Conservation (phyloP, 2,113 vertebrate species). For the Nothobranchius kuhntae region DNA sequence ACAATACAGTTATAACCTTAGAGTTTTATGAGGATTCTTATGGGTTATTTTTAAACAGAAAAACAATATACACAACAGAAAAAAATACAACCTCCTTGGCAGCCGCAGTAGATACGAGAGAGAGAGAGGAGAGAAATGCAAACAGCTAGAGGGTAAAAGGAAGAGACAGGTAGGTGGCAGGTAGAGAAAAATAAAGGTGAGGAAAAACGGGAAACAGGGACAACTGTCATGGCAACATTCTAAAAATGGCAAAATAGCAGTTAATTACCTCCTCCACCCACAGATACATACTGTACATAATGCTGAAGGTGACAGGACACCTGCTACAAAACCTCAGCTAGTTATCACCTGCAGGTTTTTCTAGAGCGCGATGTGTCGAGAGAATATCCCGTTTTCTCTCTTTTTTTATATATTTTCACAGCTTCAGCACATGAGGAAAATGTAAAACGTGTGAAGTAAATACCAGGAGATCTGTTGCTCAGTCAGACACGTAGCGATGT, state of each 20-base stretch:
- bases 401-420: constrained; percentile 1
- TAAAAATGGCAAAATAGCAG: constrained; percentile 72
- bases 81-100: background rate
- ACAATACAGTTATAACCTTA: background rate
- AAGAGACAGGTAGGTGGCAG: constrained; percentile 18
- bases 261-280: constrained; percentile 75
- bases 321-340: constrained; percentile 62
- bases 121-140: background rate
- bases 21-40: background rate
- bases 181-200: constrained; percentile 50
- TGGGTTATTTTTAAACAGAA: background rate
- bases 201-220: constrained; percentile 35
- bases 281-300: constrained; percentile 58
- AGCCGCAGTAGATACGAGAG: background rate
- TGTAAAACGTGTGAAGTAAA: constrained; percentile 56
- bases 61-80: background rate
- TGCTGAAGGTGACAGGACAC: constrained; percentile 67
- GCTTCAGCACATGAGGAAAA: constrained; percentile 27
- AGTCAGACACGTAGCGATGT: constrained; percentile 21
- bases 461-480: constrained; percentile 43
- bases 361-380: constrained; percentile 40
- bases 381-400: constrained; percentile 31
- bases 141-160: constrained; percentile 8
- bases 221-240: constrained; percentile 68
- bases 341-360: constrained; percentile 73